Evolutionary conservation across 2,797 vertebrate genomes (phyloP).

Genomic region (Adelosebastes latens): DNA sequence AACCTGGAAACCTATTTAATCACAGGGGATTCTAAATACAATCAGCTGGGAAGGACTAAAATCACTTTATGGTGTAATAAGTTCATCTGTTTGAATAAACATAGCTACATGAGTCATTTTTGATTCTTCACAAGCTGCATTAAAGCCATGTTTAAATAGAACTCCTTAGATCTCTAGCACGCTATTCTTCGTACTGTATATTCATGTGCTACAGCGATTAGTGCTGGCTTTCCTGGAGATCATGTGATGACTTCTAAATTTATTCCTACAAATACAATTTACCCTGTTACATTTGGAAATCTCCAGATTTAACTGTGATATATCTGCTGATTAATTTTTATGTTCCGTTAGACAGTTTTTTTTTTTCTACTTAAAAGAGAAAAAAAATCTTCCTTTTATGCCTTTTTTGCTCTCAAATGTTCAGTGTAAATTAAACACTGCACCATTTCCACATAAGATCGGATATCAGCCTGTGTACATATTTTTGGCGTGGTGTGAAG

Average conservation of each 20-base stretch:
- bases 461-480: not conserved
- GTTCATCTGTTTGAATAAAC: not conserved
- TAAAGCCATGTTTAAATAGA: not conserved
- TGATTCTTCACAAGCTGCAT: not conserved
- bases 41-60: not conserved
- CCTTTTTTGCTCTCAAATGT: not conserved
- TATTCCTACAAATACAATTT: not conserved
- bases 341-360: not conserved
- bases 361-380: not conserved
- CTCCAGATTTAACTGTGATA: not conserved
- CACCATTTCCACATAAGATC: not conserved
- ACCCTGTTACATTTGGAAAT: not conserved
- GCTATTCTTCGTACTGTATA: not conserved
- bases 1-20: constrained; percentile 32
- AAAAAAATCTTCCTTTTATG: not conserved
- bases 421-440: not conserved
- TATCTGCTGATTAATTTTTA: not conserved
- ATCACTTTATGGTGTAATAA: not conserved
- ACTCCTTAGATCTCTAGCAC: not conserved
- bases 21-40: not conserved
- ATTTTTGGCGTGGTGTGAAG: not conserved
- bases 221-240: not conserved
- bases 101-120: not conserved
- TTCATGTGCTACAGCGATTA: not conserved
- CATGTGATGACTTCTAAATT: not conserved